Conservation (phyloP, 2,888 invertebrate species). For the Xestia ashworthii region DNA sequence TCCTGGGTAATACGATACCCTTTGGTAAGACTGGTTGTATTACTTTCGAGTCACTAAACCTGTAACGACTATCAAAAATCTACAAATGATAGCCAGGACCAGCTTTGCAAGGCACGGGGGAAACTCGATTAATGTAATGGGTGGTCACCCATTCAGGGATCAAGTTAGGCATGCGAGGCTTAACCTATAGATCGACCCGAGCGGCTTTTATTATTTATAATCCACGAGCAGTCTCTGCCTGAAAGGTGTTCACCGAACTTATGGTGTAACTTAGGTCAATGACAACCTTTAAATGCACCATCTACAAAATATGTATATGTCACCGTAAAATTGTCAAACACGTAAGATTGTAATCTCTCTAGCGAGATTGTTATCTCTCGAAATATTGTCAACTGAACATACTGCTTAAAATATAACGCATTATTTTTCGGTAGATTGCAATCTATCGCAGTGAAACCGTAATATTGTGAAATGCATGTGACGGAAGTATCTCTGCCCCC, state of each 20-base stretch:
- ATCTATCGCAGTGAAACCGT: too few species aligned
- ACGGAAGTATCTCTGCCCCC: too few species aligned
- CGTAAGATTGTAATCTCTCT: too few species aligned
- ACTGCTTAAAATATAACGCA: too few species aligned
- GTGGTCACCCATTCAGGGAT: background rate
- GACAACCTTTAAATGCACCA: too few species aligned
- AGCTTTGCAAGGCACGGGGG: background rate
- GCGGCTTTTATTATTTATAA: background rate
- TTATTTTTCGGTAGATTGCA: too few species aligned
- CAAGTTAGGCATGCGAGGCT: background rate
- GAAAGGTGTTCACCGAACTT: background rate
- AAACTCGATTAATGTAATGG: background rate
- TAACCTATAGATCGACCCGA: background rate
- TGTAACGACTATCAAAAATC: background rate
- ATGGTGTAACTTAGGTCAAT: background rate
- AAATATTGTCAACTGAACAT: too few species aligned
- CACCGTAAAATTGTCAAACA: too few species aligned
- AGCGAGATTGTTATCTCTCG: too few species aligned
- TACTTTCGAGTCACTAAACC: background rate
- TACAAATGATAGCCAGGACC: background rate
- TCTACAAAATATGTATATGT: too few species aligned
- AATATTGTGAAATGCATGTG: too few species aligned
- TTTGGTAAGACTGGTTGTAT: background rate
- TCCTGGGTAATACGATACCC: background rate
- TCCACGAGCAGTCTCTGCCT: background rate